Evolutionary conservation across 2,113 vertebrate genomes (phyloP).

Genomic region (Proteles cristata): DNA sequence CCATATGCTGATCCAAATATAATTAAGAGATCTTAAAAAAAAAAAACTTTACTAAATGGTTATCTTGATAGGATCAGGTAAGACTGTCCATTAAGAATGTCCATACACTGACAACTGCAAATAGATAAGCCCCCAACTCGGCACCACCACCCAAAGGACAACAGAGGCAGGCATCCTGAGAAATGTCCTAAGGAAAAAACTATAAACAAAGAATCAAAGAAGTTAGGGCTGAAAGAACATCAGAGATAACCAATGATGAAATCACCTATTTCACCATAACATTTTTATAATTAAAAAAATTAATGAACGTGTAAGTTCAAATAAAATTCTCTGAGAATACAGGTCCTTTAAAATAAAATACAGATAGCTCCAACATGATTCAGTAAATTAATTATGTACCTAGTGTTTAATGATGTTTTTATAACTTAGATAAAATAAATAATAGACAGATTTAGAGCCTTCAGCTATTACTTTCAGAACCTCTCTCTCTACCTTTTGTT

Average conservation of each 20-base stretch:
- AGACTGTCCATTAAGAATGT: not conserved
- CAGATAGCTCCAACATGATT: not conserved
- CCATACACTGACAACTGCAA: not conserved
- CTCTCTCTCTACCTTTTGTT: not conserved
- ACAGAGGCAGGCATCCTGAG: not conserved
- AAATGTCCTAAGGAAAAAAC: not conserved
- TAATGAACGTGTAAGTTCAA: not conserved
- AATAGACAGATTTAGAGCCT: not conserved
- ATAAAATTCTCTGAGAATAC: not conserved
- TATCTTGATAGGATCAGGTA: constrained; percentile 26
- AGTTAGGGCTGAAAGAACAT: not conserved
- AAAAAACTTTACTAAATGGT: not conserved
- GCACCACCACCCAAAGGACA: not conserved
- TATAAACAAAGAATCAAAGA: not conserved
- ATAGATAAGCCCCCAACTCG: not conserved
- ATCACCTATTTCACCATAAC: not conserved
- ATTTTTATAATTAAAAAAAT: not conserved
- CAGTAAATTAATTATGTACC: not conserved
- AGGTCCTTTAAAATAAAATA: not conserved
- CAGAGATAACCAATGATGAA: not conserved
- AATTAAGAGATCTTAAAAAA: constrained; percentile 31
- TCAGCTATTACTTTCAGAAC: not conserved
- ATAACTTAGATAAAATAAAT: constrained; percentile 21
- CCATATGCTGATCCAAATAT: constrained; percentile 31
- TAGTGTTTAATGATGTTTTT: not conserved